A percentile compares a stretch with the other conserved stretches of the same genome.
Evolutionary conservation across 1,140 invertebrate genomes (phyloP).

Genomic region (Drosophila yakuba): DNA sequence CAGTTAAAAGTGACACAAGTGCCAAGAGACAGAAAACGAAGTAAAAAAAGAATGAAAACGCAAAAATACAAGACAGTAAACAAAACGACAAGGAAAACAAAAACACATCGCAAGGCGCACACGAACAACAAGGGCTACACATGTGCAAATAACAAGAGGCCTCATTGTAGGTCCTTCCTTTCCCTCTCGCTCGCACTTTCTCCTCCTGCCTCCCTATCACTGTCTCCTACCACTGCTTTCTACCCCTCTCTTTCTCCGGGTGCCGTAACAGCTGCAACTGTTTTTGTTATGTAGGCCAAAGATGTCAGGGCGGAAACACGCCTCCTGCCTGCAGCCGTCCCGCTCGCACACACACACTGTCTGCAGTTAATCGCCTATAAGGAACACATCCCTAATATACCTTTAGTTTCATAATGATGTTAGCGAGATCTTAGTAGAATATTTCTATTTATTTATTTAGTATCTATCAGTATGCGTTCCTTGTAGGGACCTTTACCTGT

Average conservation of each 20-base stretch:
- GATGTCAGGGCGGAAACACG: constrained; percentile 48
- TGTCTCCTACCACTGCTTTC: background rate
- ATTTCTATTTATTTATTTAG: no score
- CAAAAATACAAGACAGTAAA: constrained; percentile 12
- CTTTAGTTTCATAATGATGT: background rate
- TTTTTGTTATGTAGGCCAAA: constrained; percentile 80
- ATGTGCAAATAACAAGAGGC: constrained; percentile 67
- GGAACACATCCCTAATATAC: fast-evolving
- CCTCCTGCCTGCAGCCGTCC: constrained; percentile 42
- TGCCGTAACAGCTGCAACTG: constrained; percentile 74
- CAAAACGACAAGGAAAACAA: constrained; percentile 18
- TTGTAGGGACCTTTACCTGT: background rate
- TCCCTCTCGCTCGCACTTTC: background rate
- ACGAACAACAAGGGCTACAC: constrained; percentile 42
- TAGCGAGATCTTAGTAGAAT: no score
- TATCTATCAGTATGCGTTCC: background rate
- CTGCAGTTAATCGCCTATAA: constrained; percentile 5
- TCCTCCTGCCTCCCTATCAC: background rate
- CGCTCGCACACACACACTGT: constrained; percentile 30
- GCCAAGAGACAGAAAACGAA: constrained; percentile 32
- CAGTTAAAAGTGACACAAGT: constrained; percentile 77
- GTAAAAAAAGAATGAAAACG: constrained; percentile 19
- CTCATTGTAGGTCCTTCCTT: constrained; percentile 33
- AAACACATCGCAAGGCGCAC: constrained; percentile 13
- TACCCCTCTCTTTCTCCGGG: constrained; percentile 1